These are phyloP conservation scores for Perdita meconis DNA, from an alignment of 2,888 invertebrate genomes.

Conservation along the genomic window DNA sequence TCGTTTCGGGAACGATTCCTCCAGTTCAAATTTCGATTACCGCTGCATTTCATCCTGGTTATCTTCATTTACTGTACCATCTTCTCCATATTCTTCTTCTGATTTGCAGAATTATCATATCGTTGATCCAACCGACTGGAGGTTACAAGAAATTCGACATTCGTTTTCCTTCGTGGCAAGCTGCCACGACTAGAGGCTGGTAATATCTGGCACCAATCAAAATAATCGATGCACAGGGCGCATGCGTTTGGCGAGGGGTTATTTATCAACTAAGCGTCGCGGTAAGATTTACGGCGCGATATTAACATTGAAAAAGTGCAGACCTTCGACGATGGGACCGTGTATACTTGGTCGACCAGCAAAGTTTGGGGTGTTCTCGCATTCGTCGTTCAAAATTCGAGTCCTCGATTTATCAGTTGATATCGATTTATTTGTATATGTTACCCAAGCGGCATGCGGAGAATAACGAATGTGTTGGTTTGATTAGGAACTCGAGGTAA, in stretches of 20 bases:
- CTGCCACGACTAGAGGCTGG: conserved; percentile 60
- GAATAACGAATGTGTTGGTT: no score
- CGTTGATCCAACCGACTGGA: conserved; percentile 27
- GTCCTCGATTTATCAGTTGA: neutral
- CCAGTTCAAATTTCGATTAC: neutral
- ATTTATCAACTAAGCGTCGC: conserved; percentile 63
- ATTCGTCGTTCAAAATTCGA: neutral
- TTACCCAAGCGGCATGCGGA: no score
- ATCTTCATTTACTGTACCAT: neutral
- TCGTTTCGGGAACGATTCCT: no score
- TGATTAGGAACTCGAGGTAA: no score
- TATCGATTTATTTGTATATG: no score
- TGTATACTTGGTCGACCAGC: neutral
- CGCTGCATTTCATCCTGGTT: neutral
- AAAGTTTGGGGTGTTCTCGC: neutral
- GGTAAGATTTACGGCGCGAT: conserved; percentile 50
- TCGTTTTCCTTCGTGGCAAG: conserved; percentile 64
- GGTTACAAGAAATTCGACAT: conserved; percentile 56
- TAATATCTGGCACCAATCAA: conserved; percentile 66
- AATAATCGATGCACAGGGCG: conserved; percentile 68
- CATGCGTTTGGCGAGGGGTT: conserved; percentile 61
- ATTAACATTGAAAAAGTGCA: conserved; percentile 47
- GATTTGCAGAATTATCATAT: conserved; percentile 23
- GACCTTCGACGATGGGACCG: neutral
- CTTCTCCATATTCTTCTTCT: conserved; percentile 1